Evolutionary conservation across 1,140 invertebrate species (phyloP).

Genomic region (Ptiloglossa arizonensis): DNA sequence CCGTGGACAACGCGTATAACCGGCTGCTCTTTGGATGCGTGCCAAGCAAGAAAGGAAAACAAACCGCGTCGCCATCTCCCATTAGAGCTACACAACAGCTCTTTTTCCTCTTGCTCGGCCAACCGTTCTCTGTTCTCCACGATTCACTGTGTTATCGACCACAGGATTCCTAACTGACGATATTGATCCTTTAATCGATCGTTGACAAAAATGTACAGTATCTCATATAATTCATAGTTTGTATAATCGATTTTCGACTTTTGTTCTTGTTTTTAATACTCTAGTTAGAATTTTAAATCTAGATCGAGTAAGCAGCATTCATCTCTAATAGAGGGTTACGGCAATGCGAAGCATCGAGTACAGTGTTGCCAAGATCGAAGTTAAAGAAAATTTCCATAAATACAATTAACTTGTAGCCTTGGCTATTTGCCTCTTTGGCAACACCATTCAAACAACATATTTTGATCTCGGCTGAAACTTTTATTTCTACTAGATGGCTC

Average conservation of each 20-base stretch:
- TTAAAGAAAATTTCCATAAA: slow-evolving; percentile 20
- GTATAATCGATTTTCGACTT: too few relatives aligned
- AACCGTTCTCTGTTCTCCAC: neutral
- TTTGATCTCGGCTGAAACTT: slow-evolving; percentile 9
- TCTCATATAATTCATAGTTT: too few relatives aligned
- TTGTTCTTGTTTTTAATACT: too few relatives aligned
- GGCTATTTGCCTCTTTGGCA: slow-evolving; percentile 15
- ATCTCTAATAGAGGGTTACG: neutral
- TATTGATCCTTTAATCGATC: neutral
- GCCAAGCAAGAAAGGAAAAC: slow-evolving; percentile 49
- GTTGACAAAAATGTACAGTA: neutral
- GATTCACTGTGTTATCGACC: slow-evolving; percentile 38
- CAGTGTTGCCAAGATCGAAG: neutral
- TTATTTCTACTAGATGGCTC: neutral
- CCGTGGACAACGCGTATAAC: slow-evolving; percentile 2
- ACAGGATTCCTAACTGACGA: neutral
- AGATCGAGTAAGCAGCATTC: neutral
- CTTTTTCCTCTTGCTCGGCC: slow-evolving; percentile 30
- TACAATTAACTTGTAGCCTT: slow-evolving; percentile 18
- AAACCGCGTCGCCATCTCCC: slow-evolving; percentile 65
- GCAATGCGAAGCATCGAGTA: too few relatives aligned
- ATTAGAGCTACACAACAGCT: slow-evolving; percentile 39
- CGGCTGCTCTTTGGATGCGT: neutral
- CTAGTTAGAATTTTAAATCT: neutral
- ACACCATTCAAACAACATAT: neutral